phyloP scores from a whole-genome alignment of 2,797 vertebrate species.

The Passerculus sandwichensis region DNA sequence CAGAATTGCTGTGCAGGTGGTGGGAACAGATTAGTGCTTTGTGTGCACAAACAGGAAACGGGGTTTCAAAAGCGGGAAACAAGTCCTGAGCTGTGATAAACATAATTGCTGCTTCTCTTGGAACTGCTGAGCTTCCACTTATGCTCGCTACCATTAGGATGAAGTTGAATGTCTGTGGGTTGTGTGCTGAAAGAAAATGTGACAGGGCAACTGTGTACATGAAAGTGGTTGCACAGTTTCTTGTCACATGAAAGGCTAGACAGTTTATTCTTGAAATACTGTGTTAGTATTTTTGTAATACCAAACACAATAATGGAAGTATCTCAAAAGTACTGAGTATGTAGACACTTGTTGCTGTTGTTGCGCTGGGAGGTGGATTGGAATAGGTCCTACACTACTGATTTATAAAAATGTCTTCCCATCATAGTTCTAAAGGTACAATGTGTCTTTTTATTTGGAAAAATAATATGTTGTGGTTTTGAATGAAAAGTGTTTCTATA shows the following conservation, averaged over 20 bases:
- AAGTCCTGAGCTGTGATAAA: conserved; percentile 23
- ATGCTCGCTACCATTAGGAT: background rate
- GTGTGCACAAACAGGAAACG: conserved; percentile 49
- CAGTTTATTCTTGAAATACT: background rate
- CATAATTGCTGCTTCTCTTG: background rate
- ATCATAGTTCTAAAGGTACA: background rate
- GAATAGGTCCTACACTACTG: background rate
- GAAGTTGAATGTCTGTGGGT: background rate
- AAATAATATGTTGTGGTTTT: background rate
- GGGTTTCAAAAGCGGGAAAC: conserved; percentile 42
- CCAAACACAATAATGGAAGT: background rate
- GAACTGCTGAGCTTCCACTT: conserved; percentile 17
- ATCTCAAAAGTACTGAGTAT: background rate
- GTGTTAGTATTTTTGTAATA: background rate
- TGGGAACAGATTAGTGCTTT: conserved; percentile 33
- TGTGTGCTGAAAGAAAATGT: background rate
- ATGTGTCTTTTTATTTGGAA: background rate
- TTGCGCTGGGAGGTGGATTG: background rate
- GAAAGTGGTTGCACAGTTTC: background rate
- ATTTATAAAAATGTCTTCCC: background rate
- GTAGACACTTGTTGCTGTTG: background rate
- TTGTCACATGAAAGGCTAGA: background rate
- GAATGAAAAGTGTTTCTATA: background rate
- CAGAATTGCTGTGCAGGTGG: conserved; percentile 5
- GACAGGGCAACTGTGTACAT: background rate